Base-by-base conservation (phyloP, 1,140 invertebrate genomes). In the Drosophila serrata region DNA sequence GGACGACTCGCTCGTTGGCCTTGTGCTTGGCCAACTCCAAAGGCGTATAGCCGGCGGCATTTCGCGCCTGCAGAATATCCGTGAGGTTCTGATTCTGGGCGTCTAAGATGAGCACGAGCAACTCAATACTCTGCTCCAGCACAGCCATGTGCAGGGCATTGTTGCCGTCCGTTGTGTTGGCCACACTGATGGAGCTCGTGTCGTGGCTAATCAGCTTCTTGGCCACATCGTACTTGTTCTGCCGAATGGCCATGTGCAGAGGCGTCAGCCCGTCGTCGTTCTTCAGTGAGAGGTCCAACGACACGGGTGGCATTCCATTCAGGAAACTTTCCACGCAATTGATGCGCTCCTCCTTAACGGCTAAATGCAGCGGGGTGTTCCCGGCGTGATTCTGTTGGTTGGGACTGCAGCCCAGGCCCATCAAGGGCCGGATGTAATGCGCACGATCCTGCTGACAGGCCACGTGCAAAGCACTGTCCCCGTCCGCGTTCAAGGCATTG, bases 81-180 rank as follows among this genome's bases (percentile, higher is more conserved):
- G 63, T 64, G 9, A 81, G 55, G 22, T 65, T 59, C 9, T 76
- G 24, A 45, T 81, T 75, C 9, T 85, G 70, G 19, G 91, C 80
- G 68, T 93, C 88, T 22, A 95, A 68, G 42, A 95, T 91, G 60
- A 93, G 94, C 35, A 93, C 81, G n/a, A 95, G 91, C 9, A 95
- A 91, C 6, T 94, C 92, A 0, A 88, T 76, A 46, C 86, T 91
- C 33, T 91, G 75, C 40, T 92, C 88, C 13, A 90, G 56, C 1
- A 95, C 93, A 3, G 95, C 95, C 73, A 95, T 93, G 69, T 95
- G 94, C 6, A 95, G 86, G 0, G 93, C 94, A 49, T 94, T 95
- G 45, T 93, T 93, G n/a, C 95, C 95, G 60, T 93, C 94, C 17
- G 93, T 94, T 6, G 85, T 63, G 51, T 94, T 94, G 0, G 82